Evolutionary conservation across 1,140 invertebrate genomes (phyloP), one percentile per base, ranked within the genome.

Genomic region (Cephus cinctus): DNA sequence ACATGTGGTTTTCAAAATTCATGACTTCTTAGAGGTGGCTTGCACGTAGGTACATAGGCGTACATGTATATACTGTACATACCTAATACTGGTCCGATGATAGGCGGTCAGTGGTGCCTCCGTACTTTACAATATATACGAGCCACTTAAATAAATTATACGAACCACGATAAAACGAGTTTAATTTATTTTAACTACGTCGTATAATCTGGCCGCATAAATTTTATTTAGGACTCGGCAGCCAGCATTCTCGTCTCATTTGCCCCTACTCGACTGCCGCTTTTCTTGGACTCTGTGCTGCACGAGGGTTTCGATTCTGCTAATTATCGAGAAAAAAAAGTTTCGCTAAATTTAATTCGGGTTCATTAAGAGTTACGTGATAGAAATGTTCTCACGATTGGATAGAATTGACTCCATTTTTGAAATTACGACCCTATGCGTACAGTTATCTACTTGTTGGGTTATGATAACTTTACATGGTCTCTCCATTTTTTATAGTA

Each of bases 131-230:
- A 9, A 38, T 18, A 15, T 38, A 38, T 15, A 38, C 35, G 11
- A 19, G 39, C n/a, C 6, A 41, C 18, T 41, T 11, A 57, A 54
- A 60, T 66, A 63, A 66, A 67, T 67, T 63, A 67, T 57, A 21
- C 39, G 43, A 38, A 45, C 50, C 43, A 47, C 59, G 45, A 59
- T 57, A 60, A 57, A 62, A 59, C 54, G 58, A 60, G 61, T 61
- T 63, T 58, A 63, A 71, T 65, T 69, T 65, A 68, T 66, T 67
- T 66, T 59, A 62, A 66, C 64, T 46, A 43, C 57, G 47, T 52
- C 52, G 43, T 57, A 59, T 61, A 64, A 71, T 63, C 47, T 46
- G 49, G 30, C 50, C 56, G 52, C 57, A 64, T 63, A 60, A 62
- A 68, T 71, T 68, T 57, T 54, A 38, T 54, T 32, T 36, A 34